Percentiles rank a stretch among this genome's conserved stretches.
Conservation (phyloP, 2,113 vertebrate species). For the Dasyornis broadbenti region DNA sequence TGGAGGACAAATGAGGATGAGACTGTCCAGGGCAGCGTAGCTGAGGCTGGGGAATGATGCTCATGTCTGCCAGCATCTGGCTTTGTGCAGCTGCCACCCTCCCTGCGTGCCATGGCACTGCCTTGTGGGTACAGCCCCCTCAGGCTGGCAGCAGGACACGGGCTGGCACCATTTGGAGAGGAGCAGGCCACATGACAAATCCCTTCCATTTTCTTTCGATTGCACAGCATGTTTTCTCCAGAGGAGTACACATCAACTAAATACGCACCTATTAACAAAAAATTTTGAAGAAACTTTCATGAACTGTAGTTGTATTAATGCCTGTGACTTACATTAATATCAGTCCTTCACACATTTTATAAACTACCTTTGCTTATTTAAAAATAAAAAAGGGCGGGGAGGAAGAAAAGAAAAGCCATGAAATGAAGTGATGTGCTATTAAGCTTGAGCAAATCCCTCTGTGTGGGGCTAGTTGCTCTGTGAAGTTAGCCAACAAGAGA, state of each 20-base stretch:
- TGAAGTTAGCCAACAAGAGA: background rate
- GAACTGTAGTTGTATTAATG: background rate
- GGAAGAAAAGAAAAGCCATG: background rate
- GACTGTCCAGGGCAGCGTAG: background rate
- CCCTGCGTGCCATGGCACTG: background rate
- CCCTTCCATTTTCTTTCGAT: background rate
- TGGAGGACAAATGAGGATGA: background rate
- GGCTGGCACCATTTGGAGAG: background rate
- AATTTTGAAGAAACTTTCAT: background rate
- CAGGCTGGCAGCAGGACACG: background rate
- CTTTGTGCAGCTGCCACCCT: background rate
- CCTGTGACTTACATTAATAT: background rate
- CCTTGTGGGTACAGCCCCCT: fast-evolving
- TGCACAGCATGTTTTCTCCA: background rate
- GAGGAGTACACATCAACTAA: background rate
- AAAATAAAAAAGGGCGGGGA: fast-evolving
- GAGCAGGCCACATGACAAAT: background rate
- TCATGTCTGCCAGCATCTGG: fast-evolving
- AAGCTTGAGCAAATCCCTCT: background rate
- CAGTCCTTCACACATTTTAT: background rate
- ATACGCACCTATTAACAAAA: background rate
- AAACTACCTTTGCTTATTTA: background rate
- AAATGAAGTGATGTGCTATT: background rate
- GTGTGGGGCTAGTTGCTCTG: background rate
- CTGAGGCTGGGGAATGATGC: background rate